These are phyloP conservation scores for Gymnarchus niloticus DNA, from an alignment of 2,113 vertebrate species.

Conservation along the genomic window DNA sequence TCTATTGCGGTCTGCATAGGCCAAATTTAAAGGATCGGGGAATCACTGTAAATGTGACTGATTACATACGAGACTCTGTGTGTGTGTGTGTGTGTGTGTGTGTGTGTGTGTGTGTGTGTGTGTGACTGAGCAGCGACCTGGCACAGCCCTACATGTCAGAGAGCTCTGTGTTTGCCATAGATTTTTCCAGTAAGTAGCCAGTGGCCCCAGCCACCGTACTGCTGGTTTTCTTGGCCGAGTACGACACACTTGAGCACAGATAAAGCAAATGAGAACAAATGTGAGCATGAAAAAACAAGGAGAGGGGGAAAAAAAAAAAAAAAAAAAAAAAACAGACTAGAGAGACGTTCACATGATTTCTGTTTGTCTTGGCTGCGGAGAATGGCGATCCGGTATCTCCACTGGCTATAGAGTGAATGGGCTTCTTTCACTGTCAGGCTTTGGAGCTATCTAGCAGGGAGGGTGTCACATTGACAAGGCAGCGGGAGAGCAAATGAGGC, in stretches of 20 bases:
- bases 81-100: no score
- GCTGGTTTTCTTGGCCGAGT: neutral
- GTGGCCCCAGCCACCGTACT: neutral
- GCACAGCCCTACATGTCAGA: neutral
- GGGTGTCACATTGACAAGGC: neutral
- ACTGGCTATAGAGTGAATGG: neutral
- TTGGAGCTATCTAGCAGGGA: neutral
- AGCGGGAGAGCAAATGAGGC: neutral
- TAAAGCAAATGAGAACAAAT: conserved; percentile 14
- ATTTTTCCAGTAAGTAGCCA: neutral
- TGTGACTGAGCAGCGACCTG: neutral
- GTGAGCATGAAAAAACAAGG: neutral
- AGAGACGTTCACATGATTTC: neutral
- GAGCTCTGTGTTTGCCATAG: neutral
- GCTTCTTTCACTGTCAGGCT: conserved; percentile 1
- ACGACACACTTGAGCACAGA: conserved; percentile 6
- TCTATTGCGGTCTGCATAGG: neutral
- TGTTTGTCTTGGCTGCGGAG: conserved; percentile 11
- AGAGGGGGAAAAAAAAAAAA: neutral
- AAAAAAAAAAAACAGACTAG: neutral
- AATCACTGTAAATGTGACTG: neutral
- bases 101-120: no score
- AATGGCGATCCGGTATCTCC: neutral
- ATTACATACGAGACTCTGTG: neutral
- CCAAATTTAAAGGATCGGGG: neutral